These are phyloP conservation scores for Chauna torquata DNA, from an alignment of 2,113 vertebrate genomes.

Conservation along the genomic window DNA sequence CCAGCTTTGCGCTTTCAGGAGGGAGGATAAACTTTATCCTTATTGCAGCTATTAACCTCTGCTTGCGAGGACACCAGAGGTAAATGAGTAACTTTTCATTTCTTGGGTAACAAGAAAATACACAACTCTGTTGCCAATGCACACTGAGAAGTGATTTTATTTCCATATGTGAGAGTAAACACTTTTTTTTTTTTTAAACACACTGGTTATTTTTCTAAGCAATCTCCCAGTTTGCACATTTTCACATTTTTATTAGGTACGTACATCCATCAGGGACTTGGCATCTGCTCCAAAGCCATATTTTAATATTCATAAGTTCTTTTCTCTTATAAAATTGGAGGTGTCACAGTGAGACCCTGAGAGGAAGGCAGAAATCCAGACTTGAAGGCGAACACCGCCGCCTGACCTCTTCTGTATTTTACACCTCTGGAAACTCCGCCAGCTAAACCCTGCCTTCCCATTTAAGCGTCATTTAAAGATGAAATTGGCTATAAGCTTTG, in stretches of 20 bases:
- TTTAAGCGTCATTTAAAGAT: background rate
- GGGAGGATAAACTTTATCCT: background rate
- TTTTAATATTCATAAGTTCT: background rate
- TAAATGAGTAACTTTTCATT: background rate
- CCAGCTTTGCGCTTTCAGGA: background rate
- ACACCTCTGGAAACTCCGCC: background rate
- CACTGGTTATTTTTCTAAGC: background rate
- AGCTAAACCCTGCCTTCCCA: background rate
- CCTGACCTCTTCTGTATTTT: background rate
- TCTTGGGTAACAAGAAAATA: background rate
- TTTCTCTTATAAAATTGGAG: background rate
- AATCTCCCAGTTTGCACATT: background rate
- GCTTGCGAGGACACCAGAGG: background rate
- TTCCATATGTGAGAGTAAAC: background rate
- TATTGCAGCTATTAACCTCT: background rate
- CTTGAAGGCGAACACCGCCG: no score
- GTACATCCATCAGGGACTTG: background rate
- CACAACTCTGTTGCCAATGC: fast-evolving
- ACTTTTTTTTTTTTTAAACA: background rate
- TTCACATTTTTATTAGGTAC: background rate
- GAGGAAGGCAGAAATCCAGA: background rate
- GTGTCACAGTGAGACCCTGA: background rate
- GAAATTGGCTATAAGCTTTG: fast-evolving
- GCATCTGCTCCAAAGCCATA: background rate
- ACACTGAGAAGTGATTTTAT: background rate